These are phyloP conservation scores for Ips typographus DNA, from an alignment of 1,140 invertebrate genomes.

Conservation along the genomic window DNA sequence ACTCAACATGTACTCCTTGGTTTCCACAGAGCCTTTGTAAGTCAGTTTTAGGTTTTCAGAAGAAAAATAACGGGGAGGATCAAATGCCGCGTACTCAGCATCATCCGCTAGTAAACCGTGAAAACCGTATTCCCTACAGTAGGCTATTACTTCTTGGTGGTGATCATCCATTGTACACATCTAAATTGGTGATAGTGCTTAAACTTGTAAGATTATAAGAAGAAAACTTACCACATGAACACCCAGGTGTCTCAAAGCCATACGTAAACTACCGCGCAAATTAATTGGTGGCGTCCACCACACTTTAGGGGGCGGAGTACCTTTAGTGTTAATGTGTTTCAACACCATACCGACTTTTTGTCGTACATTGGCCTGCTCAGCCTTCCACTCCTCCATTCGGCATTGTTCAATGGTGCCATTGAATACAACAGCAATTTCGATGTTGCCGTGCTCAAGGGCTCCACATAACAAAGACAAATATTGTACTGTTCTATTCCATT, in stretches of 20 bases:
- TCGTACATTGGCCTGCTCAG: slow-evolving; percentile 55
- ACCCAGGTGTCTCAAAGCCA: slow-evolving; percentile 81
- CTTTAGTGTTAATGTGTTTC: slow-evolving; percentile 80
- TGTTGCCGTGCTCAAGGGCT: slow-evolving; percentile 66
- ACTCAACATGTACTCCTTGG: slow-evolving; percentile 84
- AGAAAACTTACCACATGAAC: slow-evolving; percentile 70
- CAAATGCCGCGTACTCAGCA: slow-evolving; percentile 84
- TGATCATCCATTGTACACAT: slow-evolving; percentile 81
- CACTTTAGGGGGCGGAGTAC: slow-evolving; percentile 87
- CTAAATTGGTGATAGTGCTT: slow-evolving; percentile 38
- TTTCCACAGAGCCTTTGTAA: slow-evolving; percentile 86
- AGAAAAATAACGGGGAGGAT: slow-evolving; percentile 87
- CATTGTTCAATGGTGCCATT: slow-evolving; percentile 73
- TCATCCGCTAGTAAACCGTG: slow-evolving; percentile 86
- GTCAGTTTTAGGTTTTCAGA: slow-evolving; percentile 85
- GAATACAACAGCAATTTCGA: slow-evolving; percentile 78
- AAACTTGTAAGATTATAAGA: slow-evolving; percentile 8
- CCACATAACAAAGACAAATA: slow-evolving; percentile 75
- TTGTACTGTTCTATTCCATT: slow-evolving; percentile 90
- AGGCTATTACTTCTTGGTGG: slow-evolving; percentile 86
- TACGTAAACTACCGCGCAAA: slow-evolving; percentile 75
- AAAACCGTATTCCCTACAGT: slow-evolving; percentile 82
- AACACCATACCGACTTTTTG: slow-evolving; percentile 63
- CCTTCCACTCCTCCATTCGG: slow-evolving; percentile 63
- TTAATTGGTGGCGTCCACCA: slow-evolving; percentile 90